Evolutionary conservation across 1,140 invertebrate genomes (phyloP).

Genomic region (Drosophila bipectinata): DNA sequence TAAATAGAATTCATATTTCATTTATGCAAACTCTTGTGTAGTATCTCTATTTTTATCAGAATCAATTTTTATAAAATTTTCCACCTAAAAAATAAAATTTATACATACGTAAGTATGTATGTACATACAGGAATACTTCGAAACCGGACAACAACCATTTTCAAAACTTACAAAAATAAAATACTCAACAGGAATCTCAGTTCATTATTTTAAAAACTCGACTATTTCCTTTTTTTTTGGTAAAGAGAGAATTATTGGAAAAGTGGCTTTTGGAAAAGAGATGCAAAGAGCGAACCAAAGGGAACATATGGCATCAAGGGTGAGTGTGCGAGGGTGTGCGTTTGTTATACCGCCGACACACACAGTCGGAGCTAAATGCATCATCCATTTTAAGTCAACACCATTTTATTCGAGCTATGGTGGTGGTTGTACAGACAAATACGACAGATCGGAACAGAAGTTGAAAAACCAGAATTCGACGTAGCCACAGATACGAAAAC

Average conservation of each 20-base stretch:
- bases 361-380: conserved; percentile 26
- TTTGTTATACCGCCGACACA: conserved; percentile 8
- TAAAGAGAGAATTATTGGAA: background rate
- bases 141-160: too few relatives aligned
- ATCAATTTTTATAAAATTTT: too few relatives aligned
- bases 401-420: conserved; percentile 5
- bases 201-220: background rate
- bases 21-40: too few relatives aligned
- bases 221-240: background rate
- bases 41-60: too few relatives aligned
- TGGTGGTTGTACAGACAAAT: conserved; percentile 27
- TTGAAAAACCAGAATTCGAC: conserved; percentile 59
- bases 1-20: too few relatives aligned
- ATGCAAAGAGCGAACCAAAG: background rate
- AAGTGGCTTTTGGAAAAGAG: background rate
- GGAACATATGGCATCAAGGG: conserved; percentile 1
- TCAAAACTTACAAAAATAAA: too few relatives aligned
- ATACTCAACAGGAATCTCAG: too few relatives aligned
- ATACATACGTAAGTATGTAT: too few relatives aligned
- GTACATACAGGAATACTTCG: too few relatives aligned
- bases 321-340: conserved; percentile 31
- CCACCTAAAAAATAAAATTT: too few relatives aligned
- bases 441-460: conserved; percentile 30
- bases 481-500: conserved; percentile 70
- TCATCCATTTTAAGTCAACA: conserved; percentile 28